Base-by-base conservation (phyloP, 2,113 vertebrate genomes). In the Caranx ignobilis region DNA sequence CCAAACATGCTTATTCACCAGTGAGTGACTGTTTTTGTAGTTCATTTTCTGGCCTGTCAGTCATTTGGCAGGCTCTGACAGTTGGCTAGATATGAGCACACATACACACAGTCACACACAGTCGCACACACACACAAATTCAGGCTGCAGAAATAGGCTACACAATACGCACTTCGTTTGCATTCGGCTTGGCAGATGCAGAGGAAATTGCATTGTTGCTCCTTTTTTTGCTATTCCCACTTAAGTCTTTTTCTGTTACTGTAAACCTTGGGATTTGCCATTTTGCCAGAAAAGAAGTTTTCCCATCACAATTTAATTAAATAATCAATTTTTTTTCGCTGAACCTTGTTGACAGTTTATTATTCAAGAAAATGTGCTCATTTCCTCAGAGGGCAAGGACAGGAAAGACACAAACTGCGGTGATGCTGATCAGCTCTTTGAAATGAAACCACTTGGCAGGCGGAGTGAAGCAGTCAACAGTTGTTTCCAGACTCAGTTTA, bases 151-250 rank as follows among this genome's bases (percentile, higher is more conserved):
- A 81, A 87, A 78, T 71, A 74, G 66, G 72, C 72, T 43, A 50
- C 69, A 16, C 84, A 65, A 70, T 43, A 50, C 69, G 18, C 84
- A 65, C 90, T 74, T 79, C 54, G 68, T 90, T 90, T 85, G 71
- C 81, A 82, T 92, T 89, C 88, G 85, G 75, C 73, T 88, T 90
- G 89, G 88, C 88, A 84, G 59, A 81, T 55, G n/a, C 59, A 35
- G 59, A 91, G 79, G 86, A 89, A 92, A 90, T 88, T 87, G 83
- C 84, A 62, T 85, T 83, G 47, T 82, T 79, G 18, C 59, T 75
- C 54, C 64, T 72, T 71, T 34, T 26, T 52, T 34, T 10, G 8
- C 11, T 26, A 78, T 66, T 80, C 62, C 63, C 68, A 71, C 77
- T 75, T 6, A 79, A 39, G 37, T 63, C 52, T 19, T 65, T 78